Percentiles rank a stretch among this genome's conserved stretches.
Conservation (phyloP, 2,113 vertebrate species). For the Falco punctatus region DNA sequence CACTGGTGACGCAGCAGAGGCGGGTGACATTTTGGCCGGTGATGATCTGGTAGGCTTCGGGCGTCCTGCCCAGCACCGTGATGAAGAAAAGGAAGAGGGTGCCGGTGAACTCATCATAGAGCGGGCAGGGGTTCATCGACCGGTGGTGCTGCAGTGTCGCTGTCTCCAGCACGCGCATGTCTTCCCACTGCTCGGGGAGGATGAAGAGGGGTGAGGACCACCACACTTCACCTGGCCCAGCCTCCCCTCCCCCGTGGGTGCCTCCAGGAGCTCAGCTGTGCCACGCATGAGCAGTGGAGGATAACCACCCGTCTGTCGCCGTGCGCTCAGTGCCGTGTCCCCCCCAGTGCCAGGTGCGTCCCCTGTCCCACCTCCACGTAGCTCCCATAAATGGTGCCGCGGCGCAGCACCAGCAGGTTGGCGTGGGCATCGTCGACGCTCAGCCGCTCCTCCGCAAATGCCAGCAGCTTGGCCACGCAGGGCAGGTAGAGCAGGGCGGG, state of each 20-base stretch:
- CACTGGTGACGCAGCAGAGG: conserved; percentile 88
- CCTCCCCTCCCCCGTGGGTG: fast-evolving
- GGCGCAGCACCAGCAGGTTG: conserved; percentile 88
- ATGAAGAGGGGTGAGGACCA: neutral
- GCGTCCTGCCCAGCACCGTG: conserved; percentile 81
- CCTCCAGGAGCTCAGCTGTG: neutral
- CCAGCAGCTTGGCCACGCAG: conserved; percentile 81
- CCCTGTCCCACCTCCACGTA: conserved; percentile 83
- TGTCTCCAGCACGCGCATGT: conserved; percentile 81
- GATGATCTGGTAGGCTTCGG: conserved; percentile 87
- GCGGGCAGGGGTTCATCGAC: conserved; percentile 96
- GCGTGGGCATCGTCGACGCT: conserved; percentile 86
- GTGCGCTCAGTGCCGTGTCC: fast-evolving
- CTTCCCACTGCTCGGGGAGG: conserved; percentile 84
- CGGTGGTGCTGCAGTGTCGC: conserved; percentile 85
- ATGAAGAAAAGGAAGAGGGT: conserved; percentile 87
- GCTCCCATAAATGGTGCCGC: conserved; percentile 81
- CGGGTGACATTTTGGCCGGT: conserved; percentile 88
- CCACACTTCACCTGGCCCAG: fast-evolving
- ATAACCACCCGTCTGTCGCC: fast-evolving
- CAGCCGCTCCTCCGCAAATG: conserved; percentile 91
- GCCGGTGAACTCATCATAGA: conserved; percentile 86
- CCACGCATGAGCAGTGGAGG: fast-evolving
- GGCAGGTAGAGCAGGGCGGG: conserved; percentile 87
- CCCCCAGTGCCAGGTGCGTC: fast-evolving